Base-by-base conservation (phyloP, 2,888 invertebrate genomes). In the Tineola bisselliella region DNA sequence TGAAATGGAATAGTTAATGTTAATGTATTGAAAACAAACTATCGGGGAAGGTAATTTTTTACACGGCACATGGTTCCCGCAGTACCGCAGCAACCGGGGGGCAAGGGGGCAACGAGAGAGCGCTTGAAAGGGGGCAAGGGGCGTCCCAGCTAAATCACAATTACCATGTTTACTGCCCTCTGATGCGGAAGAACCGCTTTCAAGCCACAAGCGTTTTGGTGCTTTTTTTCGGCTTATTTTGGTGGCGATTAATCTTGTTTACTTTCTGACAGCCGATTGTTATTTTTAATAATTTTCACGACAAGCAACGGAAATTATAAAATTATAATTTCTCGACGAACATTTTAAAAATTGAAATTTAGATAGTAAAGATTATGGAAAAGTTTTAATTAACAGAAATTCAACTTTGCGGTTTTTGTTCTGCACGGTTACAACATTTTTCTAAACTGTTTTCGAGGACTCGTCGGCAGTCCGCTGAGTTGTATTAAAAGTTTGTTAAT, bases 91-190 rank as follows among this genome's bases (percentile, higher is more conserved):
- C 54, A 54, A 18, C 65, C 62, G 60, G 66, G 64, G 19, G 25
- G 54, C 25, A 59, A 61, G 19, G 61, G 17, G 54, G 56, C 5
- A n/a, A 44, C 54, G 61, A 63, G 59, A 62, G 63, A 59, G 62
- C 25, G 25, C n/a, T n/a, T n/a, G n/a, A 62, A 65, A 64, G 66
- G 65, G 61, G 60, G 63, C 61, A 54, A 65, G 64, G 59, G 62
- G 63, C 15, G 48, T 48, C 48, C 48, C 70, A 71, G 74, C 77
- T 75, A 78, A 81, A 80, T 81, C 76, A 78, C 74, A 79, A 77
- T 81, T 78, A 79, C 75, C 72, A 75, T 76, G 77, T 77, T 76
- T 72, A 74, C 76, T 69, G 72, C 65, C 70, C 68, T 61, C 64
- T 68, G 69, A 68, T 65, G 69, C 64, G 70, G 68, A 73, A 70